A percentile compares a stretch with the other conserved stretches of the same genome.
Conservation (phyloP, 2,888 invertebrate species). For the Oscheius onirici region DNA sequence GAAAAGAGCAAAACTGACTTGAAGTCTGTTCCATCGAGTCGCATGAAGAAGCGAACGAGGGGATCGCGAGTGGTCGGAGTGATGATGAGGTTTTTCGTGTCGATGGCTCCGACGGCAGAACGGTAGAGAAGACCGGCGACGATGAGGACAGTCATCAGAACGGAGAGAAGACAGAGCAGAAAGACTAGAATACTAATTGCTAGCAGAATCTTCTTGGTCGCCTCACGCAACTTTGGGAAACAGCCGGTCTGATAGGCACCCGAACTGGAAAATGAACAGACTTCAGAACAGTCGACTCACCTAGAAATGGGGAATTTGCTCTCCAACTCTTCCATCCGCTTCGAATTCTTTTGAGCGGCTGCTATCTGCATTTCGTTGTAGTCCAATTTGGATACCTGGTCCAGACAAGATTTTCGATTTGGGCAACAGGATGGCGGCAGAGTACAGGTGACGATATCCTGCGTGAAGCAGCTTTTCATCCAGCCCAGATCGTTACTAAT, state of each 20-base stretch:
- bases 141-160: slow-evolving; percentile 1
- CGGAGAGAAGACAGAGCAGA: neutral
- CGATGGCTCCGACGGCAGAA: neutral
- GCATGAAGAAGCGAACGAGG: slow-evolving; percentile 21
- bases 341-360: neutral
- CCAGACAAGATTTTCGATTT: neutral
- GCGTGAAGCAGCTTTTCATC: neutral
- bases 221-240: neutral
- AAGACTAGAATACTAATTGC: neutral
- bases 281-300: too few relatives aligned
- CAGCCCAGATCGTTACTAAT: neutral
- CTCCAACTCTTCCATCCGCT: neutral
- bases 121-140: slow-evolving; percentile 3
- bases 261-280: neutral
- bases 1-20: neutral
- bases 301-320: neutral
- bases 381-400: neutral
- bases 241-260: neutral
- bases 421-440: neutral
- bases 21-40: slow-evolving; percentile 11
- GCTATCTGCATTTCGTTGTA: neutral
- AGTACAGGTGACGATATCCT: neutral
- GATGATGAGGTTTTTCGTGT: neutral
- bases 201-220: neutral
- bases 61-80: neutral